These are phyloP conservation scores for Musca vetustissima DNA, from an alignment of 1,140 invertebrate species.

Conservation along the genomic window DNA sequence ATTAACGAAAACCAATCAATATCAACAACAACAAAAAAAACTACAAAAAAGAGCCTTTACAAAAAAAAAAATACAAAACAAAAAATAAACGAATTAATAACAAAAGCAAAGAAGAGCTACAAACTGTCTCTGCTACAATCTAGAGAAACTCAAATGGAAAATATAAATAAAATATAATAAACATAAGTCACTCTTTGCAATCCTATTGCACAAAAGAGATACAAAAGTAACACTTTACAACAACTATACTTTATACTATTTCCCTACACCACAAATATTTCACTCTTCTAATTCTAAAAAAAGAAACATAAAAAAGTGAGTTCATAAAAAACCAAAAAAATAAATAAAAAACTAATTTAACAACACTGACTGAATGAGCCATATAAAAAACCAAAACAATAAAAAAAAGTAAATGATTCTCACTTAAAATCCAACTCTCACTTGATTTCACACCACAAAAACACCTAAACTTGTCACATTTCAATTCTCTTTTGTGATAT, in stretches of 20 bases:
- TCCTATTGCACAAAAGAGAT: too few species aligned
- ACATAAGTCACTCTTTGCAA: too few species aligned
- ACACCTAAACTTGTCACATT: not conserved
- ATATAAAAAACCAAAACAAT: slow-evolving; percentile 8
- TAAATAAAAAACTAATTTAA: slow-evolving; percentile 12
- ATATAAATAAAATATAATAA: too few species aligned
- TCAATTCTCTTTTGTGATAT: not conserved
- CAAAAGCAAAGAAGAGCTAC: too few species aligned
- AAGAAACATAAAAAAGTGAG: not conserved
- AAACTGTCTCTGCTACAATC: too few species aligned
- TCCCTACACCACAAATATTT: not conserved
- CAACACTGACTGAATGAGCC: slow-evolving; percentile 32
- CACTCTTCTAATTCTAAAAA: not conserved
- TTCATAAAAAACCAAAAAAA: not conserved
- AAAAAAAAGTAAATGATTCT: not conserved
- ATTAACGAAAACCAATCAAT: slow-evolving; percentile 11
- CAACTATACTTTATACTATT: not conserved
- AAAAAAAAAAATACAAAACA: not conserved
- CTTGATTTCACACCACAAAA: not conserved
- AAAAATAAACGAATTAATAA: too few species aligned
- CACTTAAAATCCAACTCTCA: not conserved
- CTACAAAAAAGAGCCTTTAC: not conserved
- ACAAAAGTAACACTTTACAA: not conserved
- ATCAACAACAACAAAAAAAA: slow-evolving; percentile 1
- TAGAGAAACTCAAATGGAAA: too few species aligned